A percentile compares a stretch with the other conserved stretches of the same genome.
Conservation (phyloP, 1,140 invertebrate species). For the Drosophila yakuba region DNA sequence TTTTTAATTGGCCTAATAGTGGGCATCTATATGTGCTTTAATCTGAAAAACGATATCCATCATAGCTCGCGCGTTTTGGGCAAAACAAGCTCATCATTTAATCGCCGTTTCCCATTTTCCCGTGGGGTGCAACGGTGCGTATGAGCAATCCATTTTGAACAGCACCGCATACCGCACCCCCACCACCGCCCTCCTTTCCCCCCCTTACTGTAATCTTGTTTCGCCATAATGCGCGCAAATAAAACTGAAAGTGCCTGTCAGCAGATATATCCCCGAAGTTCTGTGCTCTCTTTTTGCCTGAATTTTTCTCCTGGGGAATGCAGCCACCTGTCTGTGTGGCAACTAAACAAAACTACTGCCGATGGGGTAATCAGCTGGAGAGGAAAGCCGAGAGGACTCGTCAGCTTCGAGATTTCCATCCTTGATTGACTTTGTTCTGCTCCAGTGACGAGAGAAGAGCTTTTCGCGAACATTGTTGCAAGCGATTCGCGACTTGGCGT, state of each 20-base stretch:
- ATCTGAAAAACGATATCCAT: slow-evolving; percentile 23
- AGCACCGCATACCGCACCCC: neutral
- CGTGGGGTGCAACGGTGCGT: slow-evolving; percentile 64
- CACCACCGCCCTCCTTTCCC: too few species aligned
- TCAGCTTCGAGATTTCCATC: slow-evolving; percentile 42
- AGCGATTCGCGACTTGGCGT: slow-evolving; percentile 36
- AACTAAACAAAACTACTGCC: slow-evolving; percentile 65
- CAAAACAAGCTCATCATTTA: slow-evolving; percentile 36
- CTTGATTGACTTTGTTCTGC: slow-evolving; percentile 65
- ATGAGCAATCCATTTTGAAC: slow-evolving; percentile 64
- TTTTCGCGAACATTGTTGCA: slow-evolving; percentile 39
- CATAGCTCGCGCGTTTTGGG: neutral
- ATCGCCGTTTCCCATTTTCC: slow-evolving; percentile 30
- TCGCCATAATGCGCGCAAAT: slow-evolving; percentile 71
- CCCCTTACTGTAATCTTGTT: slow-evolving; percentile 57
- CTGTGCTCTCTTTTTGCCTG: neutral
- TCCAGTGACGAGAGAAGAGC: slow-evolving; percentile 46
- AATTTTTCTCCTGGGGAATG: slow-evolving; percentile 25
- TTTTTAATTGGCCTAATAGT: slow-evolving; percentile 16
- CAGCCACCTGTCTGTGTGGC: slow-evolving; percentile 63
- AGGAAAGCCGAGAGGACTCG: slow-evolving; percentile 18
- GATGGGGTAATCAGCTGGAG: slow-evolving; percentile 67
- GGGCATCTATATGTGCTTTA: neutral
- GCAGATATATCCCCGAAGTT: slow-evolving; percentile 5
- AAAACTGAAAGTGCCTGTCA: slow-evolving; percentile 76